Evolutionary conservation across 2,113 vertebrate species (phyloP), one percentile per base, ranked within the genome.

Genomic region (Oplegnathus fasciatus): DNA sequence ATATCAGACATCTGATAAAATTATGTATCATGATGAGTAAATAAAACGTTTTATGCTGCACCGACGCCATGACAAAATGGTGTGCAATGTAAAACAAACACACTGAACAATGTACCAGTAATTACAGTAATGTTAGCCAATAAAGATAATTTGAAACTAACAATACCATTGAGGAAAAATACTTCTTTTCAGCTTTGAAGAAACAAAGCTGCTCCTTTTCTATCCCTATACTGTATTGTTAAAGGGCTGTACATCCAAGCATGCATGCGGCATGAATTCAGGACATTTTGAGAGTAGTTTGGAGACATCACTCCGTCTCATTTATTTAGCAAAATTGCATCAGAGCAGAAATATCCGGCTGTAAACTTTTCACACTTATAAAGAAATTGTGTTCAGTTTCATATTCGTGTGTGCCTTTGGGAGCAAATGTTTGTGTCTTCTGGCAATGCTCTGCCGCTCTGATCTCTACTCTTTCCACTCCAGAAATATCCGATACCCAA

Each of bases 401-500:
- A 86, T 57, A 54, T 62, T 52, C 52, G 54, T 37, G 52, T 61
- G 30, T 44, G 46, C 26, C 71, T 66, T 28, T 77, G 58, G 60
- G 48, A 78, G 40, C 14, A 54, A 60, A 74, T 48, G 17, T 73
- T 83, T 76, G 54, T 65, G 40, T 68, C 46, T 42, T 67, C 26
- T 20, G 22, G 30, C 62, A 72, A 40, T 8, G 18, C 48, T 74
- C 13, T 44, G 65, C 50, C 30, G 40, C 57, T 79, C 70, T 84
- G 74, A 69, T 82, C n/a, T 80, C 34, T 30, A 20, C 22, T 76
- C 18, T 57, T 82, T 73, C 42, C 54, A 80, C 17, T 50, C 24
- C 17, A 62, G 64, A 82, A 67, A 58, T 14, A 73, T 72, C 52
- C 5, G 2, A 55, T 46, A 60, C 54, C 14, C 42, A 61, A 50